Percentiles rank a stretch among this genome's conserved stretches.
phyloP scores from a whole-genome alignment of 1,140 invertebrate genomes.

The Lithobius niger region DNA sequence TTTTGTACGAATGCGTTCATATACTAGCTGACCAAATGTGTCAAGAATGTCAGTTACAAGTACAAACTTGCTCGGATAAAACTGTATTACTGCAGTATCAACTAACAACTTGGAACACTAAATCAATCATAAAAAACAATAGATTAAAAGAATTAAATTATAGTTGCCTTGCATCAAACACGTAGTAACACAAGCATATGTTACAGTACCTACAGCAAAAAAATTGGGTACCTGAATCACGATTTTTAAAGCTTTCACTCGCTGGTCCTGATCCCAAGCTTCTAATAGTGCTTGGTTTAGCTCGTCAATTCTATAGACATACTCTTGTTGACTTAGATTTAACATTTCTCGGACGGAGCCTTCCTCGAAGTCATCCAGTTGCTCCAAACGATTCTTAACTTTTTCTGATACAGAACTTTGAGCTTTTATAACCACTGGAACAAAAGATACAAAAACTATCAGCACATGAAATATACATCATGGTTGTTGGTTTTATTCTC shows the following conservation, averaged over 20 bases:
- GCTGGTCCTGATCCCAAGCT: conserved; percentile 85
- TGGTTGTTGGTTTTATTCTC: too few relatives aligned
- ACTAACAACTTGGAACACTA: conserved; percentile 84
- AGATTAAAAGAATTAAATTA: conserved; percentile 13
- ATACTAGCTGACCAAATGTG: conserved; percentile 86
- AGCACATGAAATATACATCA: too few relatives aligned
- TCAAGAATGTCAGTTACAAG: conserved; percentile 90
- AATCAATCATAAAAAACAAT: conserved; percentile 20
- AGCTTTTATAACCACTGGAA: conserved; percentile 57
- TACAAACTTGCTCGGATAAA: conserved; percentile 97
- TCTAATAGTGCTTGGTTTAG: conserved; percentile 72
- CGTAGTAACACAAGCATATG: too few relatives aligned
- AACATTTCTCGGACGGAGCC: conserved; percentile 65
- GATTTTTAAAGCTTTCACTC: conserved; percentile 93
- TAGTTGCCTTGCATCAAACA: background rate
- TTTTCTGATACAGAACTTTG: conserved; percentile 69
- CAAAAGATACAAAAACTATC: conserved; percentile 17
- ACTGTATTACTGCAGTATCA: conserved; percentile 74
- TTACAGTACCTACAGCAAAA: too few relatives aligned
- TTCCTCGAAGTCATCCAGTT: conserved; percentile 89
- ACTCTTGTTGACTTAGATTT: conserved; percentile 82
- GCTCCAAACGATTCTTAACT: conserved; percentile 78
- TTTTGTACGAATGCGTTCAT: conserved; percentile 69
- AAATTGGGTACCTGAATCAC: conserved; percentile 54
- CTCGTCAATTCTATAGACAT: conserved; percentile 71